Base-by-base conservation (phyloP, 2,888 invertebrate species). In the Camptogramma bilineatum region DNA sequence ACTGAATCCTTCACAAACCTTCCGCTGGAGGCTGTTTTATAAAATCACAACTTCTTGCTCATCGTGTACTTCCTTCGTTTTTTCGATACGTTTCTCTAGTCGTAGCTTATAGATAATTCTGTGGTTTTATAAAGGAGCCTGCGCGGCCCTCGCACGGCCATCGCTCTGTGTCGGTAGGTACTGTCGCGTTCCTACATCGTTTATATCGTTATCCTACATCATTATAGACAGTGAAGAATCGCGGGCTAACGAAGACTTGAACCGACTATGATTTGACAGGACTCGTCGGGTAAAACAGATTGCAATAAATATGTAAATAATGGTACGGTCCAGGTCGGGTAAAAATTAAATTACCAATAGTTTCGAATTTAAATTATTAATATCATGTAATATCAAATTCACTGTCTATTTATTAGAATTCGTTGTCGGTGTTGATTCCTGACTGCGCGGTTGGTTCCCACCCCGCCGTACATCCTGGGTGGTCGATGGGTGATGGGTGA, bases 361-460 rank as follows among this genome's bases (percentile, higher is more conserved):
- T 87, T 91, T 90, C 90, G 90, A 92, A 92, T 92, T 91, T 89
- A 91, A 80, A 83, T 66, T 82, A 84, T 82, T 70, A 82, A 88
- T 89, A 89, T 89, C 89, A 88, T 87, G 80, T 91, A 87, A 88
- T 91, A 92, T 90, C 91, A 90, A 90, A 89, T 91, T 93, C 92
- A 91, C 92, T 93, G 92, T 93, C 92, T 93, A 91, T 91, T 89
- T 88, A 88, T 87, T 90, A 91, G 88, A 82, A 85, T 88, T 87
- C 85, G 83, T 90, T 91, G 90, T 91, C 92, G 92, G 91, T 92
- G 92, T 93, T 91, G 91, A 91, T 91, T 93, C 92, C 92, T 91
- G 87, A 78, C 84, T 88, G 88, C 82, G 80, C 71, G 81, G 87
- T 87, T 88, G 73, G 87, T 86, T 87, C 87, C 87, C 90, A 88